These are phyloP conservation scores for Serripes groenlandicus DNA, from an alignment of 2,888 invertebrate genomes.

Conservation along the genomic window DNA sequence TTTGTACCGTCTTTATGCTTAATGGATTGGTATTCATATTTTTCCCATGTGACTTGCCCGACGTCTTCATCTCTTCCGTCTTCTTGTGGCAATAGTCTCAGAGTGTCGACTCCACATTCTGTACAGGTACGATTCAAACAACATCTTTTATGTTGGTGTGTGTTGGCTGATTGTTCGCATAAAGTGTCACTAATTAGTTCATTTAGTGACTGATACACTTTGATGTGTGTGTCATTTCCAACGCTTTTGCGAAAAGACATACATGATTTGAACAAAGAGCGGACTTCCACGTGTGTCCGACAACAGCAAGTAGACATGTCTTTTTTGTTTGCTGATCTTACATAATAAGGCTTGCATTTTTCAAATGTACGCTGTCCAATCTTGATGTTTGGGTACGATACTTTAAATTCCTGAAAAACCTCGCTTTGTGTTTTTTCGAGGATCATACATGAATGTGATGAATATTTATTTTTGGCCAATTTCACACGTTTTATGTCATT, in stretches of 20 bases:
- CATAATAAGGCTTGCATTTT: slow-evolving; percentile 30
- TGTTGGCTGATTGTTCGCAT: background rate
- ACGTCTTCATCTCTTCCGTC: background rate
- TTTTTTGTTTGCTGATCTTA: slow-evolving; percentile 16
- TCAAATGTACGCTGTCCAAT: slow-evolving; percentile 37
- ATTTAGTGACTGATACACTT: background rate
- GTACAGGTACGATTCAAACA: background rate
- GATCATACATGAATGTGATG: background rate
- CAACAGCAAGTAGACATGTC: slow-evolving; percentile 37
- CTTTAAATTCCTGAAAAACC: slow-evolving; percentile 27
- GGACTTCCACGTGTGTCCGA: slow-evolving; percentile 24
- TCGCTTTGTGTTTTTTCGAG: slow-evolving; percentile 38
- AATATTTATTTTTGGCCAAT: background rate
- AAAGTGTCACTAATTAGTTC: background rate
- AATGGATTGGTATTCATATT: slow-evolving; percentile 14
- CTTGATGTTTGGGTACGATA: slow-evolving; percentile 21
- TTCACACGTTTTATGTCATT: slow-evolving; percentile 10
- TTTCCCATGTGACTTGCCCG: slow-evolving; percentile 21
- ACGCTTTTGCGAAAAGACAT: background rate
- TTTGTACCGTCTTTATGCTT: slow-evolving; percentile 4
- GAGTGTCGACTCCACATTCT: background rate
- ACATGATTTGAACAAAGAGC: slow-evolving; percentile 21
- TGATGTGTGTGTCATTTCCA: background rate
- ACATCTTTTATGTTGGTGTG: background rate
- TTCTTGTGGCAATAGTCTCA: background rate